These are phyloP conservation scores for Varanus salvator DNA, from an alignment of 2,113 vertebrate species.

Conservation along the genomic window DNA sequence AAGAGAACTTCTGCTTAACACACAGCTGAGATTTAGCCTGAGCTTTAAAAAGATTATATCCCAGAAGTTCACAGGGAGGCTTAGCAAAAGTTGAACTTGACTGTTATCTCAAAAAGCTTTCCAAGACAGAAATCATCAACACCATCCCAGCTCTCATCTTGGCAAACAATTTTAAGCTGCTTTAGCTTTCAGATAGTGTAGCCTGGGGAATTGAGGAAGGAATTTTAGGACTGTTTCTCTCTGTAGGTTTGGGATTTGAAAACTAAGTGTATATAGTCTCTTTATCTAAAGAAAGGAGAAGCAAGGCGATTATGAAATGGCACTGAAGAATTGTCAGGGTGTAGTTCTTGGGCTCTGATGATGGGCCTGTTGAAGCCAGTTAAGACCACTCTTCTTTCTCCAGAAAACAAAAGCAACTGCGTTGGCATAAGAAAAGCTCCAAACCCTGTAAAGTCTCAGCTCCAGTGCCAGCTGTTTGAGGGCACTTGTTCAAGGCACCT, in stretches of 20 bases:
- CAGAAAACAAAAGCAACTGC: background rate
- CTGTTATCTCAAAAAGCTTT: constrained; percentile 73
- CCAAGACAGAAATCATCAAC: constrained; percentile 64
- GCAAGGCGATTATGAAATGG: constrained; percentile 29
- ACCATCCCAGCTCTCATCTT: constrained; percentile 57
- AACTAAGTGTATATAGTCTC: constrained; percentile 50
- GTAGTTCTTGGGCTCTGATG: constrained; percentile 1
- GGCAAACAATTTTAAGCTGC: constrained; percentile 76
- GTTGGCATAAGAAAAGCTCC: no score
- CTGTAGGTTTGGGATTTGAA: constrained; percentile 66
- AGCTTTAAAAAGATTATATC: constrained; percentile 77
- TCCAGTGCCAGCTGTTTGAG: no score
- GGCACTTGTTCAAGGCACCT: no score
- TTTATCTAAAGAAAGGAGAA: constrained; percentile 47
- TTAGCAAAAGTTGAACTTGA: constrained; percentile 73
- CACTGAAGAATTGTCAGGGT: background rate
- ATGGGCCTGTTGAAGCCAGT: background rate
- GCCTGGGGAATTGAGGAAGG: constrained; percentile 47
- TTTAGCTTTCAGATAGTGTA: constrained; percentile 72
- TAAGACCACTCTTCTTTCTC: constrained; percentile 18
- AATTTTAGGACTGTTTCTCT: constrained; percentile 57
- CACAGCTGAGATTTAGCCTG: constrained; percentile 64
- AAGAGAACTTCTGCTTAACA: constrained; percentile 20
- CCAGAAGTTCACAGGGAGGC: constrained; percentile 65
- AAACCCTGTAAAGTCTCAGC: no score